Evolutionary conservation across 1,140 invertebrate species (phyloP), one percentile per base, ranked within the genome.

Genomic region (Ericerus pela): DNA sequence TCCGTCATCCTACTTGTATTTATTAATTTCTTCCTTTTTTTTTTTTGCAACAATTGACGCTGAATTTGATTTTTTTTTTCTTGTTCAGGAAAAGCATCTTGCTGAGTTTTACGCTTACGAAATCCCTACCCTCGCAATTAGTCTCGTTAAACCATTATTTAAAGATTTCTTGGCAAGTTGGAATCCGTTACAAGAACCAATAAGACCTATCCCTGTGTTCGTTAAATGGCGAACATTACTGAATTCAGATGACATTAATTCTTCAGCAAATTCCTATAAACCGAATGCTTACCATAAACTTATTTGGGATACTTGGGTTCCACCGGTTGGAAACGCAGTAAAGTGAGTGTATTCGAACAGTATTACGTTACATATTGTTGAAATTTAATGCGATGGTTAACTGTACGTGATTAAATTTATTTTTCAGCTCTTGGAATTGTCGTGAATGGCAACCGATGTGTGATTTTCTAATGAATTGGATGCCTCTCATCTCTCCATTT

Each of bases 261-360:
- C 14, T 12, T 41, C 30, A 31, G 27, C 56, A 28, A 52, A 29
- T 54, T 53, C 47, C 54, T 54, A 71, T 56, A 68, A 75, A 51
- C 79, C 85, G 68, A 79, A 82, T 65, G 81, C 85, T 1, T 90
- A 88, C 65, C 81, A 87, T 64, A 76, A 76, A 60, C 69, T 95
- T 3, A 72, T 96, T 54, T 95, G 91, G 91, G 84, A 90, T 58
- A 79, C 84, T 1, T 89, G 90, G 80, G 85, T 94, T 77, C 91
- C 90, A 28, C 75, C 74, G 55, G 72, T 92, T 54, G 74, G 87
- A 61, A 73, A 73, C 58, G 77, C 83, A 30, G 74, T 84, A 62
- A 73, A 76, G 75, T 81, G 75, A 72, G 74, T 72, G 20, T 29
- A 27, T 43, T 29, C 22, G 26, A 20, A 6, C 10, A 28, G 8